Evolutionary conservation across 2,888 invertebrate genomes (phyloP), one percentile per base, ranked within the genome.

Genomic region (Homarus gammarus): DNA sequence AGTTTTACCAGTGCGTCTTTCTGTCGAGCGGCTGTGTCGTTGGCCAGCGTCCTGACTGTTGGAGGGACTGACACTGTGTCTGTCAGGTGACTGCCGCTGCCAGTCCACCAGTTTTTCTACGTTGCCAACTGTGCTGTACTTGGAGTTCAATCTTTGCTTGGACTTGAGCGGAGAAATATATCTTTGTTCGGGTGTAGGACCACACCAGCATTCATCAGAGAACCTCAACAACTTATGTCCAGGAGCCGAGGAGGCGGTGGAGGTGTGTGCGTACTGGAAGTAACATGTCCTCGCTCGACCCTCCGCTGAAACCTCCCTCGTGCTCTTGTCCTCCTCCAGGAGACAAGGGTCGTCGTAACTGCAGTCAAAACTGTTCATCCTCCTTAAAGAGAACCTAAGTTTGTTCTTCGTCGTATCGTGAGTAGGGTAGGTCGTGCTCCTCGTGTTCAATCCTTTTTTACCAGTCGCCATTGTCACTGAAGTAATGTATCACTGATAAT

Each of bases 351-450:
- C 84, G 27, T 84, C 75, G 33, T 73, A 38, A 15, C 73, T 81
- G 81, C 64, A 73, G 81, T 87, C 87, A 49, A 81, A 87, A 36
- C 87, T 87, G 27, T 73, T 87, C 73, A 79, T 87, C 40, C 87
- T 61, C 36, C 81, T 56, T 15, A 87, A 44, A 2, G 72, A 33
- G 33, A 73, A 40, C 36, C 36, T 73, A 1, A 73, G 33, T 27
- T 68, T 70, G 12, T n/a, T 78, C 0, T 27, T 51, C 1, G 15
- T 49, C 33, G 8, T 72, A 27, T 72, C 72, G 56, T 33, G 38
- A 27, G 3, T 33, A 15, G 51, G 70, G 75, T 81, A 44, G 5
- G 49, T 61, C 2, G 40, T 64, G 49, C 61, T 73, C 27, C 81
- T 40, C 31, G n/a, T 40, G 72, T 38, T 38, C 56, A 61, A 12